Base-by-base conservation (phyloP, 1,140 invertebrate genomes). In the Drosophila guanche region DNA sequence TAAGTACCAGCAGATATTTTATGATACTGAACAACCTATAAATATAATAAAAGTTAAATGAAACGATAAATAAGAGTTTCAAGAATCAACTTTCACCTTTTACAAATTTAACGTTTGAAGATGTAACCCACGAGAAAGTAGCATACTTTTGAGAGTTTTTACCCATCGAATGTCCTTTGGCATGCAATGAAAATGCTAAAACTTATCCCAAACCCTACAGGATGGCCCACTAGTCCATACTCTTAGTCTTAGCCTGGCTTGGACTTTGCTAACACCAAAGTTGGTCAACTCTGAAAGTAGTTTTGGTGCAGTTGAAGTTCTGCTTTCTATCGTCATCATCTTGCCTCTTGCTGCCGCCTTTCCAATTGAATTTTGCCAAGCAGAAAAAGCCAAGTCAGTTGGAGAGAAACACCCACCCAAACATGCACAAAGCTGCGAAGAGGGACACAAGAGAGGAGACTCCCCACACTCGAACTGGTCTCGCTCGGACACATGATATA, bases 201-300 rank as follows among this genome's bases (percentile, higher is more conserved):
- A 8, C 7, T 33, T 33, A 3, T 7, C 29, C 29, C 3, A 33
- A 33, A 2, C 29, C 29, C 29, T 7, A 1, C 25, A 29, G 29
- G 20, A 51, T 8, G 16, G 4, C 29, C 2, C 0, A n/a, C 10
- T 4, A 20, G 46, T n/a, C 8, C 20, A 37, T 20, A 25, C 27
- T 3, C 23, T 45, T 7, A 25, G 43, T 3, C 23, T 45, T 7
- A 5, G 8, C 14, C 7, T 37, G 25, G 8, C 27, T 12, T 37
- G 33, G 33, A 37, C 22, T 66, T 12, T 10, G 2, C 33, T 55
- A 47, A 48, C 22, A 16, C 37, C 67, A 74, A 88, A 86, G 81
- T 86, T 86, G 81, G 81, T 88, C 81, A 86, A 81, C 74, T 86
- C 77, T 68, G 81, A 86, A 86, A 86, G 81, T 86, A 81, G 81